Conservation (phyloP, 2,797 vertebrate species). For the Sandelia bainsii region DNA sequence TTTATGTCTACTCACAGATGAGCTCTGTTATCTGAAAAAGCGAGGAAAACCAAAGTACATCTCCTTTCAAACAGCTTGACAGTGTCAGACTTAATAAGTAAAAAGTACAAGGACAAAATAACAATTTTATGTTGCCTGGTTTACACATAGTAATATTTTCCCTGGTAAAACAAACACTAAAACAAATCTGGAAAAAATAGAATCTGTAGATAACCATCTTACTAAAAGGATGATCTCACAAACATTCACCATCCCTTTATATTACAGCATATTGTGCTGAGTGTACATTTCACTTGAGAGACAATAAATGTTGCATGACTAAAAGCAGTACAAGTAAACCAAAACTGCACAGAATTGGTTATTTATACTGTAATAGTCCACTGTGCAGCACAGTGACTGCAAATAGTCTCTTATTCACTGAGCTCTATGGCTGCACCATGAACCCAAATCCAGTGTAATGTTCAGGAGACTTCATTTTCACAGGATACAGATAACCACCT, state of each 20-base stretch:
- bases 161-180: slow-evolving; percentile 38
- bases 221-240: slow-evolving; percentile 57
- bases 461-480: slow-evolving; percentile 38
- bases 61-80: slow-evolving; percentile 2
- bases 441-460: slow-evolving; percentile 22
- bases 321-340: slow-evolving; percentile 37
- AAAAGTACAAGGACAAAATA: slow-evolving; percentile 1
- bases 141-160: slow-evolving; percentile 11
- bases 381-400: slow-evolving; percentile 28
- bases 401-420: slow-evolving; percentile 26
- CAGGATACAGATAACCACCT: slow-evolving; percentile 22
- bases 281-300: slow-evolving; percentile 27
- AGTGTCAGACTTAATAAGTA: slow-evolving; percentile 49
- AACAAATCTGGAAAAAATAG: slow-evolving; percentile 52
- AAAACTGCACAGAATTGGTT: slow-evolving; percentile 31
- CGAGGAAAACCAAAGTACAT: not conserved
- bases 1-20: slow-evolving; percentile 3
- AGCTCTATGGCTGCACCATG: slow-evolving; percentile 4
- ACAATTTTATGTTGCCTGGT: slow-evolving; percentile 14
- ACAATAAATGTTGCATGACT: slow-evolving; percentile 47
- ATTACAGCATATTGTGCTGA: slow-evolving; percentile 34
- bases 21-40: slow-evolving; percentile 10
- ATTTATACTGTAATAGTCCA: slow-evolving; percentile 59
- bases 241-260: slow-evolving; percentile 62
- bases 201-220: slow-evolving; percentile 23